Conservation (phyloP, 2,113 vertebrate species). For the Phoenicopterus ruber region DNA sequence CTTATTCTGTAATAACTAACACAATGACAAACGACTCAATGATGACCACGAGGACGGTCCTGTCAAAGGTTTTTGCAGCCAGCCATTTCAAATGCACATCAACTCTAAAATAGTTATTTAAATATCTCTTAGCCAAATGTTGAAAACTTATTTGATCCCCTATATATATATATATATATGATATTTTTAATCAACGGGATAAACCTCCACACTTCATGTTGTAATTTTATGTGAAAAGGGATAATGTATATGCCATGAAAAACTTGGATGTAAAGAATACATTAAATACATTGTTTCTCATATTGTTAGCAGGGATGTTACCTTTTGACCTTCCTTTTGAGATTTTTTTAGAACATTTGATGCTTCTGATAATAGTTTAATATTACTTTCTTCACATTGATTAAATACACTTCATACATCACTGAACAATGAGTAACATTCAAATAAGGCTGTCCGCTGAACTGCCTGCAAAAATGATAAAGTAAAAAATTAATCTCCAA, state of each 20-base stretch:
- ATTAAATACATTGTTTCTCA: constrained; percentile 72
- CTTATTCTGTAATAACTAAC: not conserved
- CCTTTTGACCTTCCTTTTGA: constrained; percentile 75
- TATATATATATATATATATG: not conserved
- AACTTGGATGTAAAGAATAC: constrained; percentile 61
- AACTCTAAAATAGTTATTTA: not conserved
- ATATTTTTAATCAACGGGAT: not conserved
- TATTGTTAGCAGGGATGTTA: constrained; percentile 67
- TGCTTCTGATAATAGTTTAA: constrained; percentile 75
- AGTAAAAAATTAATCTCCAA: constrained; percentile 82
- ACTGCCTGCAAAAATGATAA: constrained; percentile 78
- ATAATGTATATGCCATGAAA: not conserved
- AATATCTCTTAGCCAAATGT: not conserved
- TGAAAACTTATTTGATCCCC: not conserved
- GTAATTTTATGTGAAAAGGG: constrained; percentile 26
- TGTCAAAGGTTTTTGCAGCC: not conserved
- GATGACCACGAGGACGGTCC: not conserved
- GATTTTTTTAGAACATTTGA: constrained; percentile 71
- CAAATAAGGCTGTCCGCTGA: constrained; percentile 74
- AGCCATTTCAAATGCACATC: not conserved
- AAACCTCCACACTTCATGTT: not conserved
- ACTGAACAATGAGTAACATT: constrained; percentile 77
- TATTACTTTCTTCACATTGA: constrained; percentile 78
- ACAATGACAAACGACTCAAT: not conserved
- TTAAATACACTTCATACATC: constrained; percentile 81